These are phyloP conservation scores for Montipora capricornis DNA, from an alignment of 64 coral and sea anemone species.

Conservation along the genomic window DNA sequence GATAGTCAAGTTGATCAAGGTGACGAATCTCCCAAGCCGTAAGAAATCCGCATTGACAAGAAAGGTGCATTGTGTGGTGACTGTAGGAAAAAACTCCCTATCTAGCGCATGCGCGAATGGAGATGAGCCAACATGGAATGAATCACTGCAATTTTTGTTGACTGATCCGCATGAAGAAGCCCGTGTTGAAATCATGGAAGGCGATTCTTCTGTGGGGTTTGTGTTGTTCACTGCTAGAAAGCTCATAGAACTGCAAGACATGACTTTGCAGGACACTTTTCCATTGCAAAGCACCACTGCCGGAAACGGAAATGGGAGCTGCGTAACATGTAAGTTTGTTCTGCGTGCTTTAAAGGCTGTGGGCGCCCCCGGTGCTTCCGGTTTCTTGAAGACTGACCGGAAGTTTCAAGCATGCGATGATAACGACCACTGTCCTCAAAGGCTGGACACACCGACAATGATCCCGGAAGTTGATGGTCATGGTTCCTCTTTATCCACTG, in stretches of 20 bases:
- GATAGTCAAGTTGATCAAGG: constrained; percentile 89
- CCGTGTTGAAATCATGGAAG: constrained; percentile 86
- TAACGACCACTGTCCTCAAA: neutral
- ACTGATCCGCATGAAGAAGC: constrained; percentile 79
- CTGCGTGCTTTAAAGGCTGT: constrained; percentile 69
- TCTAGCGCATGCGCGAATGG: constrained; percentile 67
- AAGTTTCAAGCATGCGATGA: neutral
- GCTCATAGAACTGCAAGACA: constrained; percentile 73
- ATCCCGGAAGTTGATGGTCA: neutral
- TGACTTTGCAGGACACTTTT: constrained; percentile 67
- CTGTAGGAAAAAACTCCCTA: constrained; percentile 64
- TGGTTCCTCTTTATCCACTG: neutral
- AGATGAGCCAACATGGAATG: constrained; percentile 73
- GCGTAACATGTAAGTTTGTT: constrained; percentile 44
- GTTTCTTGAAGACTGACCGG: neutral
- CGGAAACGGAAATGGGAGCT: neutral
- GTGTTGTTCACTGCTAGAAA: constrained; percentile 68
- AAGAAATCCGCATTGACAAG: constrained; percentile 21
- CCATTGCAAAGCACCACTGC: constrained; percentile 11
- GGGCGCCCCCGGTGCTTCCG: neutral
- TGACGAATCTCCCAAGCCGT: constrained; percentile 63
- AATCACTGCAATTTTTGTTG: constrained; percentile 85
- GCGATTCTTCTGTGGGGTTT: constrained; percentile 66
- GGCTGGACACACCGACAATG: neutral
- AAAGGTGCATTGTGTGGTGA: constrained; percentile 82